Evolutionary conservation across 2,888 invertebrate genomes (phyloP).

Genomic region (Zhuqinia jingwanae): DNA sequence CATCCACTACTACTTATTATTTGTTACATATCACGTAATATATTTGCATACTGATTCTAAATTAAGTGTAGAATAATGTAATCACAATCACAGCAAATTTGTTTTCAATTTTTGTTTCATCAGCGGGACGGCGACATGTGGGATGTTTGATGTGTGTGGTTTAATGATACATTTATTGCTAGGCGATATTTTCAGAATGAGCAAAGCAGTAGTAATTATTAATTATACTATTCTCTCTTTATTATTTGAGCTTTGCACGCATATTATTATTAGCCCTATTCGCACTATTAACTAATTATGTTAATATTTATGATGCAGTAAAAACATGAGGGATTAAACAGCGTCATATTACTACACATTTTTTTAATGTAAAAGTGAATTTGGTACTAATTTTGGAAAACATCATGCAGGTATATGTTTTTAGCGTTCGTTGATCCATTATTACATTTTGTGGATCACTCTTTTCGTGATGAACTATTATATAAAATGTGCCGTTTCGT

Average conservation of each 20-base stretch:
- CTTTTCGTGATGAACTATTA: too few relatives aligned
- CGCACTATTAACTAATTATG: not conserved
- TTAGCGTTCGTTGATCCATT: not conserved
- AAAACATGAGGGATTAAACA: too few relatives aligned
- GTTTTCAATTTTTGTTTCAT: not conserved
- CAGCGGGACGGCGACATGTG: too few relatives aligned
- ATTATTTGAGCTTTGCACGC: constrained; percentile 40
- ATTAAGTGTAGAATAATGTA: not conserved
- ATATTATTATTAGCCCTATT: not conserved
- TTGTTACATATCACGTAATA: too few relatives aligned
- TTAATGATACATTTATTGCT: constrained; percentile 9
- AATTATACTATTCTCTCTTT: constrained; percentile 36
- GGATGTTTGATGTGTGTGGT: not conserved
- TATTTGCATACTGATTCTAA: too few relatives aligned
- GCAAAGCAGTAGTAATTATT: constrained; percentile 33
- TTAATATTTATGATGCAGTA: too few relatives aligned
- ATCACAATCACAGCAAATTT: not conserved
- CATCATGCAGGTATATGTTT: not conserved
- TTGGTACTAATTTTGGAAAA: not conserved
- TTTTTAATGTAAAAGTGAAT: not conserved
- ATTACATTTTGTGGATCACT: too few relatives aligned
- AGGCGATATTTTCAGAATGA: not conserved
- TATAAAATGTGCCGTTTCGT: constrained; percentile 32
- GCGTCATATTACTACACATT: too few relatives aligned
- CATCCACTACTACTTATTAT: too few relatives aligned